Conservation (phyloP, 2,888 invertebrate genomes). For the Apocheima hispidaria region DNA sequence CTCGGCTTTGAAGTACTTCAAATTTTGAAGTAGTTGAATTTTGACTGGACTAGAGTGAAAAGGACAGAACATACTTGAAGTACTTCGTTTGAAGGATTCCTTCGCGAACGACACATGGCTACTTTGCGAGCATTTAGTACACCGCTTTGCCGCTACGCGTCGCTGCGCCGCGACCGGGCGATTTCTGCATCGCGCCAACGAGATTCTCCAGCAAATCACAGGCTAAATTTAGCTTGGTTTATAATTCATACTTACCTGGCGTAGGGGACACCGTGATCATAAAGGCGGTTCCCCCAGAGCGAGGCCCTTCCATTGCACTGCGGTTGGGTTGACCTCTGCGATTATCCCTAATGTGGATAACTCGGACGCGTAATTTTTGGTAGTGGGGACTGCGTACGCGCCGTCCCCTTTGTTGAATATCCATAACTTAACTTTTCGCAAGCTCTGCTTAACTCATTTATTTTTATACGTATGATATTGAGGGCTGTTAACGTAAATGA, state of each 20-base stretch:
- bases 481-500: too few species aligned
- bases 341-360: conserved; percentile 53
- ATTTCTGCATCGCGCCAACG: not conserved
- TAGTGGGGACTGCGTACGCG: conserved; percentile 68
- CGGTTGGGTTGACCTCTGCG: conserved; percentile 64
- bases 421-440: too few species aligned
- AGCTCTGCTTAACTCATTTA: too few species aligned
- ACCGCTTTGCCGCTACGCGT: not conserved
- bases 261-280: conserved; percentile 66
- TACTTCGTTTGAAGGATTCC: too few species aligned
- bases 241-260: conserved; percentile 43
- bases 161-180: not conserved
- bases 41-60: too few species aligned
- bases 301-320: conserved; percentile 64
- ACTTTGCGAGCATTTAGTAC: not conserved
- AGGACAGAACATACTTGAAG: too few species aligned
- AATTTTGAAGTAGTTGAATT: too few species aligned
- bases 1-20: too few species aligned
- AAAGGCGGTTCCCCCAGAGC: conserved; percentile 66
- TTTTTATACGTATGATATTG: too few species aligned
- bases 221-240: not conserved
- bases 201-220: not conserved
- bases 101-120: too few species aligned
- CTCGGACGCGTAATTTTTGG: conserved; percentile 63
- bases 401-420: conserved; percentile 51